Percentiles rank a stretch among this genome's conserved stretches.
phyloP scores from a whole-genome alignment of 1,140 invertebrate species.

The Drosophila nikananu region DNA sequence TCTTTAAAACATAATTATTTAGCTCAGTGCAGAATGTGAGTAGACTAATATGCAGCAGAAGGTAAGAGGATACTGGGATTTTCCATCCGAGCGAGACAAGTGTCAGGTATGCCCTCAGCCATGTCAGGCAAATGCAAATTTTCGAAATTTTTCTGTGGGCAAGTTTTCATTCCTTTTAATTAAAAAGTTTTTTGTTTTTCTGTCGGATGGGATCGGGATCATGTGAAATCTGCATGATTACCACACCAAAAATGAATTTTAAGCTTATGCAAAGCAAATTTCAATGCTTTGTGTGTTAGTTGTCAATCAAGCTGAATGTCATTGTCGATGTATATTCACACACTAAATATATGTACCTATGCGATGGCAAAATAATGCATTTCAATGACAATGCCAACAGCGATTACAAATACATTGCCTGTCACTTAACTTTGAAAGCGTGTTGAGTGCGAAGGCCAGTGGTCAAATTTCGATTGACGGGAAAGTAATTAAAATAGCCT shows the following conservation, averaged over 20 bases:
- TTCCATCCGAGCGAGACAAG: constrained; percentile 28
- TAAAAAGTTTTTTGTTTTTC: constrained; percentile 67
- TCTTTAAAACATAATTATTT: neutral
- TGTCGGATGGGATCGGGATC: constrained; percentile 30
- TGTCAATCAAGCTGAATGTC: constrained; percentile 48
- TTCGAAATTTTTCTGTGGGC: constrained; percentile 7
- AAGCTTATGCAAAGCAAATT: constrained; percentile 33
- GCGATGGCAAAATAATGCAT: constrained; percentile 59
- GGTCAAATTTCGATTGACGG: constrained; percentile 42
- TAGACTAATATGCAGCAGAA: constrained; percentile 53
- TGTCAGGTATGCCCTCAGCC: constrained; percentile 49
- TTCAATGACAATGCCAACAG: constrained; percentile 66
- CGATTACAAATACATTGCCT: constrained; percentile 55
- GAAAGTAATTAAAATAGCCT: constrained; percentile 13
- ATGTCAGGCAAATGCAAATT: constrained; percentile 61
- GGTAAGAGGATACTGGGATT: neutral
- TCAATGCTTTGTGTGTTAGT: constrained; percentile 26
- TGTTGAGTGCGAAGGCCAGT: constrained; percentile 18
- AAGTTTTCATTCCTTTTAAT: constrained; percentile 58
- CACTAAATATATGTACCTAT: neutral
- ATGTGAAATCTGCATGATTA: constrained; percentile 39
- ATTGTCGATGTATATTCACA: neutral
- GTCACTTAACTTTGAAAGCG: constrained; percentile 56
- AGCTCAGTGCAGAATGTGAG: constrained; percentile 12
- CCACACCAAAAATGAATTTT: constrained; percentile 35